These are phyloP conservation scores for Oryzias sinensis DNA, from an alignment of 2,797 vertebrate genomes.

Conservation along the genomic window DNA sequence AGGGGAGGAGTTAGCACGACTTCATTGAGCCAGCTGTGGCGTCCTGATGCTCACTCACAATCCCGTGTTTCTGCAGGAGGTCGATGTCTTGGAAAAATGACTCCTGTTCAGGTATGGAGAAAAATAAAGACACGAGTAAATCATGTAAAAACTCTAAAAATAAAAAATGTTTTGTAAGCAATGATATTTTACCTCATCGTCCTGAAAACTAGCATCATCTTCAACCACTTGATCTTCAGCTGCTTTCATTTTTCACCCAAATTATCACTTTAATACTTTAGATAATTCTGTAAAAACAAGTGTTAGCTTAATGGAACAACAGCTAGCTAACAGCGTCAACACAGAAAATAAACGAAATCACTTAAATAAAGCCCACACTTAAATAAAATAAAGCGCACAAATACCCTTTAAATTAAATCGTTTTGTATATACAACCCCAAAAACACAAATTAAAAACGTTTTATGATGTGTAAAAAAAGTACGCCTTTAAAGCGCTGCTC, in stretches of 20 bases:
- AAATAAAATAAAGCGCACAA: neutral
- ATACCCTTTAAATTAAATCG: neutral
- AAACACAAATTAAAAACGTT: too few relatives aligned
- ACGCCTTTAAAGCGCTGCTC: neutral
- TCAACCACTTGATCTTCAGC: constrained; percentile 89
- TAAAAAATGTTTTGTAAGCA: neutral
- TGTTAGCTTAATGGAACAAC: neutral
- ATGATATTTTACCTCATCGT: constrained; percentile 84
- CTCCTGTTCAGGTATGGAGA: constrained; percentile 75
- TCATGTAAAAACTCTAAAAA: neutral
- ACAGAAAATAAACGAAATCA: neutral
- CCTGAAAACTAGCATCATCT: constrained; percentile 82
- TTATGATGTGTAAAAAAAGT: too few relatives aligned
- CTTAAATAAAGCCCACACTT: too few relatives aligned
- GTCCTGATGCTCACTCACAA: constrained; percentile 82
- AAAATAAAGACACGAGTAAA: neutral
- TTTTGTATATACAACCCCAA: too few relatives aligned
- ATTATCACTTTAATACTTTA: neutral
- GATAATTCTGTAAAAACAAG: neutral
- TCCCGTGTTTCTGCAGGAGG: constrained; percentile 94
- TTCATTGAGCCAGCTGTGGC: neutral
- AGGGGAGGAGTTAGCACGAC: neutral
- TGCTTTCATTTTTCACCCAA: constrained; percentile 75
- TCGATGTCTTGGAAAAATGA: constrained; percentile 97
- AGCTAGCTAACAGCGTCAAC: neutral